A percentile compares a stretch with the other conserved stretches of the same genome.
These are phyloP conservation scores for Tipula helvola DNA, from an alignment of 2,888 invertebrate genomes.

Conservation along the genomic window DNA sequence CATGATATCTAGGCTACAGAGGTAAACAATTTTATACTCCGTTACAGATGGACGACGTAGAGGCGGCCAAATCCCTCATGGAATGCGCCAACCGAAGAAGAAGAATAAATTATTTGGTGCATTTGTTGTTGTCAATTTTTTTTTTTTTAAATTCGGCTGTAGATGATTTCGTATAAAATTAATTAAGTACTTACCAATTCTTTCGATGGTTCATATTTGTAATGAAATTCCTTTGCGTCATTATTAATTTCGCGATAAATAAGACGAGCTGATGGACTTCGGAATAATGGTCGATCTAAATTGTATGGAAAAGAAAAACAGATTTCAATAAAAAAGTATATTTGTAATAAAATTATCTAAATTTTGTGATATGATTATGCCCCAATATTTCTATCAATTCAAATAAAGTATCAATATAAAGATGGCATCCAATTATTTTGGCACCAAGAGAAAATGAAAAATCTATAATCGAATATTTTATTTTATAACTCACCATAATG, in stretches of 20 bases:
- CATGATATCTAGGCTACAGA: too few relatives aligned
- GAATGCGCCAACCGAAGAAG: too few relatives aligned
- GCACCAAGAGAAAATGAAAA: neutral
- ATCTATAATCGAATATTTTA: neutral
- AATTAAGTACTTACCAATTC: slow-evolving; percentile 33
- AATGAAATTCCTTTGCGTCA: slow-evolving; percentile 34
- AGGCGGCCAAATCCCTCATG: too few relatives aligned
- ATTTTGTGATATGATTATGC: neutral
- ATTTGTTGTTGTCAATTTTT: too few relatives aligned
- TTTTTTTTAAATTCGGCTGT: too few relatives aligned
- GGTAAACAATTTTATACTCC: too few relatives aligned
- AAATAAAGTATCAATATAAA: neutral
- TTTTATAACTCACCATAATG: slow-evolving; percentile 57
- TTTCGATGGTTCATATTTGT: slow-evolving; percentile 37
- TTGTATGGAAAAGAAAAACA: slow-evolving; percentile 19
- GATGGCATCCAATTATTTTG: neutral
- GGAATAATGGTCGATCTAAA: slow-evolving; percentile 27
- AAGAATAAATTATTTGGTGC: too few relatives aligned
- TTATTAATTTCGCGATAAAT: slow-evolving; percentile 33
- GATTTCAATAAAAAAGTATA: neutral
- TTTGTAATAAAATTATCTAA: neutral
- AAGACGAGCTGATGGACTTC: slow-evolving; percentile 33
- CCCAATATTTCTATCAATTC: neutral
- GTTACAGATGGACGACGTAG: too few relatives aligned
- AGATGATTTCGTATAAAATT: neutral